Conservation (phyloP, 2,113 vertebrate species). For the Perca fluviatilis region DNA sequence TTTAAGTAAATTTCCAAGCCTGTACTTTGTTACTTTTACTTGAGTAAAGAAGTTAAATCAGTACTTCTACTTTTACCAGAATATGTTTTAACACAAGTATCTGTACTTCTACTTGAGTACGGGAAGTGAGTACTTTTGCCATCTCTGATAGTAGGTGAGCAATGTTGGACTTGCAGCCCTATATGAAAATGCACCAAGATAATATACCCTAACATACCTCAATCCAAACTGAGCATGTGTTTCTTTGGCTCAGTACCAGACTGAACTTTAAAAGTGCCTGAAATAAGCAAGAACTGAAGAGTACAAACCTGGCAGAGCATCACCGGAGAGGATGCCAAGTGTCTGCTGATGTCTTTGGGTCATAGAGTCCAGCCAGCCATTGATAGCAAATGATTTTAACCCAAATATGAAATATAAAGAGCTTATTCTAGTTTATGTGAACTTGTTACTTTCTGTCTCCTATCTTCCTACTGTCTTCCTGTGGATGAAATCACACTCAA, state of each 20-base stretch:
- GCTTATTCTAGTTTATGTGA: not conserved
- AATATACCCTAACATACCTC: not conserved
- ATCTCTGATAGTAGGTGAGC: not conserved
- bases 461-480: too few species aligned
- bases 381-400: not conserved
- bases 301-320: conserved; percentile 18
- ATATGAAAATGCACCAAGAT: not conserved
- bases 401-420: not conserved
- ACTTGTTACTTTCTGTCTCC: conserved; percentile 1
- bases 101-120: too few species aligned
- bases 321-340: conserved; percentile 1
- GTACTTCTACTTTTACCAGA: too few species aligned
- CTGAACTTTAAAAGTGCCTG: not conserved
- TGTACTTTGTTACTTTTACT: too few species aligned
- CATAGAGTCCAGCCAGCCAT: not conserved
- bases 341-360: conserved; percentile 17
- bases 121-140: too few species aligned
- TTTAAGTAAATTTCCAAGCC: too few species aligned
- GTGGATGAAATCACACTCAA: not conserved
- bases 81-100: too few species aligned
- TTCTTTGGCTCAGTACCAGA: not conserved
- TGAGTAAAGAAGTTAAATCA: too few species aligned
- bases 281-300: conserved; percentile 8
- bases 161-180: not conserved
- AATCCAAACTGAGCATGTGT: not conserved